These are phyloP conservation scores for Rallus crepitans DNA, from an alignment of 2,797 vertebrate species.

Conservation along the genomic window DNA sequence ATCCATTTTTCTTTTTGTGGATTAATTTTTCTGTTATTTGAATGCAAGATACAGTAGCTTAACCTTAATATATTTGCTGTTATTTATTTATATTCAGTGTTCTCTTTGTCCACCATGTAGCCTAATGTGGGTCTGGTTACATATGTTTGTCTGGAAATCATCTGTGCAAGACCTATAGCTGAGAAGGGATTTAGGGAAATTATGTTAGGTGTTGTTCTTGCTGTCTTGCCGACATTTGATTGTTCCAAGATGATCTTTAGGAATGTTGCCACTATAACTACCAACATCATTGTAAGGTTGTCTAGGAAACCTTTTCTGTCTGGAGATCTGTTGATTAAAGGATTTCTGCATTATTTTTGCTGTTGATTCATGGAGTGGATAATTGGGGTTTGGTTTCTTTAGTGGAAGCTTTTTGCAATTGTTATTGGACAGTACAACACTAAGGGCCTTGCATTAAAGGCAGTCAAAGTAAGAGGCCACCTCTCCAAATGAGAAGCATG, in stretches of 20 bases:
- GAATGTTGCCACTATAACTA: slow-evolving; percentile 32
- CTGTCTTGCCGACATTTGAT: not conserved
- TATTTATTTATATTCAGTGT: not conserved
- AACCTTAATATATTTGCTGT: not conserved
- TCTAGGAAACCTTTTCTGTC: slow-evolving; percentile 41
- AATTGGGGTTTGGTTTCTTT: slow-evolving; percentile 15
- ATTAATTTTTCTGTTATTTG: not conserved
- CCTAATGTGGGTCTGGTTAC: not conserved
- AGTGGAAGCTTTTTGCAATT: not conserved
- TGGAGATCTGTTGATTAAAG: slow-evolving; percentile 31
- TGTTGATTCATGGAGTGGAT: slow-evolving; percentile 21
- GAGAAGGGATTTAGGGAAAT: slow-evolving; percentile 26
- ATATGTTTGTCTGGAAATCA: not conserved
- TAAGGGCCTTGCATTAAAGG: not conserved
- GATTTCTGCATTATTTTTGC: slow-evolving; percentile 13
- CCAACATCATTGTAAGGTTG: not conserved
- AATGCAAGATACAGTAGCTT: not conserved
- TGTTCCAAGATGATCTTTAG: slow-evolving; percentile 44
- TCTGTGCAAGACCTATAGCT: not conserved
- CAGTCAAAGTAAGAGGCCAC: not conserved
- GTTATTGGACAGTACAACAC: not conserved
- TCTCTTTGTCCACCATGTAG: not conserved
- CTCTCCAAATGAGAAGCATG: not conserved
- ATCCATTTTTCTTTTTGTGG: not conserved
- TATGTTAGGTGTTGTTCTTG: slow-evolving; percentile 23